Evolutionary conservation across 2,888 invertebrate species (phyloP), one percentile per base, ranked within the genome.

Genomic region (Neoitamus cyanurus): DNA sequence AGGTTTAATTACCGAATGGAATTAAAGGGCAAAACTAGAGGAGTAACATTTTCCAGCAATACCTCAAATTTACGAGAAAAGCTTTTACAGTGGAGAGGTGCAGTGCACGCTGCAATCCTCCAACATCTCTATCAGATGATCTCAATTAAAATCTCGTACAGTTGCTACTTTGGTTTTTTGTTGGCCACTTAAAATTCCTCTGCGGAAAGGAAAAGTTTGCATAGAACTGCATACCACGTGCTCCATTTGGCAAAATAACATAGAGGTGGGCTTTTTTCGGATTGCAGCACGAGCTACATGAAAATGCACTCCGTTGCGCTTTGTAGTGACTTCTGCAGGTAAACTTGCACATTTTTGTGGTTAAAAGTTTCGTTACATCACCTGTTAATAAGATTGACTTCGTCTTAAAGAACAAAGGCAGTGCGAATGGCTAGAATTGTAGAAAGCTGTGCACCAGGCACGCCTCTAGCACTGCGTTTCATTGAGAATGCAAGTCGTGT

Each of bases 401-500:
- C 58, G 9, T 58, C 58, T 58, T 20, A 58, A 70, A 36, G 34
- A 73, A 73, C 36, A 73, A 73, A 73, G 15, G 34, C 36, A 73
- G n/a, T 15, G 7, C 73, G 13, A 20, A 11, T 73, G 73, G 11
- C 20, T 73, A 36, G 73, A 72, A 36, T 30, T 25, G 5, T 70
- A 30, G n/a, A 28, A n/a, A 28, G n/a, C 30, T 5, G 13, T 72
- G 72, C 36, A 20, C 3, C n/a, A 15, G 37, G 36, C n/a, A 15
- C 20, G 36, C 73, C 73, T 37, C 20, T 31, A 20, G 20, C 36
- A n/a, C 73, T 20, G 73, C 73, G 36, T 34, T 73, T 36, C 6
- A 73, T 73, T 31, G 20, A 31, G 73, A 73, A 73, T 73, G 73
- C 36, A 11, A 20, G n/a, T 37, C 36, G 73, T 73, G 73, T 73